A percentile compares a stretch with the other conserved stretches of the same genome.
Evolutionary conservation across 1,140 invertebrate genomes (phyloP).

Genomic region (Listronotus oregonensis): DNA sequence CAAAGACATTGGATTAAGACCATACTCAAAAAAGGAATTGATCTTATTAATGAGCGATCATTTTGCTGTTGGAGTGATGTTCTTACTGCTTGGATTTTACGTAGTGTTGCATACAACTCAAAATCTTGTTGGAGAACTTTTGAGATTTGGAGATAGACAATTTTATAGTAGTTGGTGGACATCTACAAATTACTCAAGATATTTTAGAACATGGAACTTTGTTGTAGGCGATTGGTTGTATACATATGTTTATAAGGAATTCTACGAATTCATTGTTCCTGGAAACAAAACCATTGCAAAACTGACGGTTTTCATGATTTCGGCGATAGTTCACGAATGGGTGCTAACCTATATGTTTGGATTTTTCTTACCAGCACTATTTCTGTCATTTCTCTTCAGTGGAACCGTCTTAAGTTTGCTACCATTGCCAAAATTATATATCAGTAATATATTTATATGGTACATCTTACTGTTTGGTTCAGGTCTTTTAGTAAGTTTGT

Average conservation of each 20-base stretch:
- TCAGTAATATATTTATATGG: conserved; percentile 85
- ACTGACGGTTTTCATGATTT: conserved; percentile 62
- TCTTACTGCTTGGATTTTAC: conserved; percentile 81
- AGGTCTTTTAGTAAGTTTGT: conserved; percentile 76
- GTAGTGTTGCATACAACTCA: conserved; percentile 85
- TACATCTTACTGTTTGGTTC: conserved; percentile 75
- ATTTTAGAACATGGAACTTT: conserved; percentile 92
- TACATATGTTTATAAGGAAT: conserved; percentile 87
- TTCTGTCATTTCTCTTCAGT: conserved; percentile 70
- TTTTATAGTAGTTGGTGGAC: conserved; percentile 98
- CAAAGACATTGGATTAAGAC: conserved; percentile 66
- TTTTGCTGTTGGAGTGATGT: conserved; percentile 75
- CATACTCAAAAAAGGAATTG: conserved; percentile 34
- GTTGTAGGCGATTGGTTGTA: conserved; percentile 95
- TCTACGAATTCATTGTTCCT: conserved; percentile 64
- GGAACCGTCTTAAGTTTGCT: conserved; percentile 65
- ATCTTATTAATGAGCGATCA: conserved; percentile 65
- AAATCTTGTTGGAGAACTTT: conserved; percentile 86
- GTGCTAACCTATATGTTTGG: conserved; percentile 76
- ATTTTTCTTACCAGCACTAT: conserved; percentile 86
- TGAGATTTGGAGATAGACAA: conserved; percentile 82
- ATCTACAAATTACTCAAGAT: conserved; percentile 75
- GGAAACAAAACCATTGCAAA: conserved; percentile 62
- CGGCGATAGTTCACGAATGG: conserved; percentile 67
- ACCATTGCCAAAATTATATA: conserved; percentile 58